These are phyloP conservation scores for Acheta domesticus DNA, from an alignment of 2,888 invertebrate species.

Conservation along the genomic window DNA sequence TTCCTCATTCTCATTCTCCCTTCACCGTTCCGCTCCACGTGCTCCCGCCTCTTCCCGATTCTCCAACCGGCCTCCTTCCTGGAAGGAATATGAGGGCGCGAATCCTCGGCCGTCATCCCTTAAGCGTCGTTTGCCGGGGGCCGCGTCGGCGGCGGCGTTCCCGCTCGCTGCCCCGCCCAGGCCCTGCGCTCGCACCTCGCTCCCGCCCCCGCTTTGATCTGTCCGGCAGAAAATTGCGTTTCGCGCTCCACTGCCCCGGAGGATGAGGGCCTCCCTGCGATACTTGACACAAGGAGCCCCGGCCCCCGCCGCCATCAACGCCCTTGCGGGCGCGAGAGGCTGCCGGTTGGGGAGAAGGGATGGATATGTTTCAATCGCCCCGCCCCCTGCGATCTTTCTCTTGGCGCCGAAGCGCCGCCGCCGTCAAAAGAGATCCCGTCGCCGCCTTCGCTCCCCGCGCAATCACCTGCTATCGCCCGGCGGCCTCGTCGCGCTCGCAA, in stretches of 20 bases:
- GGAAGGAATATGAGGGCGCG: not conserved
- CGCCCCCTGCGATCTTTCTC: too few species aligned
- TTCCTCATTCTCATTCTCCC: not conserved
- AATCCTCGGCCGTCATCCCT: not conserved
- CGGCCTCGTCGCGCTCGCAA: too few species aligned
- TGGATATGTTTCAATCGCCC: too few species aligned
- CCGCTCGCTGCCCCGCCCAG: not conserved
- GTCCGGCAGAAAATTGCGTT: constrained; percentile 9
- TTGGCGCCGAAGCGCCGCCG: too few species aligned
- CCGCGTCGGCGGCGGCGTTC: not conserved
- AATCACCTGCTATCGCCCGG: too few species aligned
- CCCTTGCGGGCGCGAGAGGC: not conserved
- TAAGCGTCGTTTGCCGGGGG: not conserved
- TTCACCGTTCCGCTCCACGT: not conserved
- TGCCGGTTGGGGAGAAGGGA: too few species aligned
- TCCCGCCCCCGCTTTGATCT: not conserved
- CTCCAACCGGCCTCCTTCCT: not conserved
- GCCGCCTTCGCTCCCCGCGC: too few species aligned
- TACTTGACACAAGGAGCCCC: not conserved
- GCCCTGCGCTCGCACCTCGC: not conserved
- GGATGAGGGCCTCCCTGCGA: not conserved
- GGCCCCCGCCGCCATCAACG: not conserved
- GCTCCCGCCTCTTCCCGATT: not conserved
- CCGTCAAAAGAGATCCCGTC: too few species aligned
- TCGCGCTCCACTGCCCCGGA: not conserved